Conservation (phyloP, 2,888 invertebrate species). For the Sturmia bella region DNA sequence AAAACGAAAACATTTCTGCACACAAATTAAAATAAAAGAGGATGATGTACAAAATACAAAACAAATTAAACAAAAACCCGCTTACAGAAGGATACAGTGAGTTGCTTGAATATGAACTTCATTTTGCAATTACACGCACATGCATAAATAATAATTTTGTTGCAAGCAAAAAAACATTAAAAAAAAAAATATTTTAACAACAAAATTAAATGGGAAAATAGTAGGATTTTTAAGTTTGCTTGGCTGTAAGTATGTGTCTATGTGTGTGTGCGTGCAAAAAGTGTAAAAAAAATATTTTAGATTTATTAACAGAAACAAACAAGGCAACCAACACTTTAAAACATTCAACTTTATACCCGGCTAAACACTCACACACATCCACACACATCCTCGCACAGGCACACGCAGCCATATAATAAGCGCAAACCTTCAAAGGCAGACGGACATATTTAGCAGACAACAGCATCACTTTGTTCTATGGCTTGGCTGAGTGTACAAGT, state of each 20-base stretch:
- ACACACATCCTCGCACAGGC: constrained; percentile 16
- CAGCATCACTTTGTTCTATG: constrained; percentile 62
- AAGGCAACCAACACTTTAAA: constrained; percentile 61
- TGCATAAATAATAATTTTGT: constrained; percentile 65
- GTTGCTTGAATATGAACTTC: constrained; percentile 36
- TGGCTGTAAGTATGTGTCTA: background rate
- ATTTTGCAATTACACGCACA: constrained; percentile 67
- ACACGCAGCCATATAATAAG: constrained; percentile 8
- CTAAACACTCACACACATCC: constrained; percentile 15
- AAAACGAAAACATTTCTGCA: constrained; percentile 41
- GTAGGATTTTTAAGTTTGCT: background rate
- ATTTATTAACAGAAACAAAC: constrained; percentile 51
- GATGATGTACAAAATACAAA: constrained; percentile 5
- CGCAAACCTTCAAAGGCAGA: constrained; percentile 13
- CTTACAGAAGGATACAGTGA: constrained; percentile 15
- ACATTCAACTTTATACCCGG: constrained; percentile 28
- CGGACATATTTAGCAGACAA: constrained; percentile 57
- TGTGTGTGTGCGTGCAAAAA: constrained; percentile 12
- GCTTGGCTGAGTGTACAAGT: constrained; percentile 71
- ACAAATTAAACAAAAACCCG: constrained; percentile 31
- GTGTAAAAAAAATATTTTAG: constrained; percentile 40
- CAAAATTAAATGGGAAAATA: constrained; percentile 29
- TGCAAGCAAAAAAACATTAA: constrained; percentile 38
- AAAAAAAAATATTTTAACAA: background rate
- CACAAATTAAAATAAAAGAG: constrained; percentile 37